A percentile compares a stretch with the other conserved stretches of the same genome.
Conservation (phyloP, 1,140 invertebrate species). For the Acromyrmex echinatior region DNA sequence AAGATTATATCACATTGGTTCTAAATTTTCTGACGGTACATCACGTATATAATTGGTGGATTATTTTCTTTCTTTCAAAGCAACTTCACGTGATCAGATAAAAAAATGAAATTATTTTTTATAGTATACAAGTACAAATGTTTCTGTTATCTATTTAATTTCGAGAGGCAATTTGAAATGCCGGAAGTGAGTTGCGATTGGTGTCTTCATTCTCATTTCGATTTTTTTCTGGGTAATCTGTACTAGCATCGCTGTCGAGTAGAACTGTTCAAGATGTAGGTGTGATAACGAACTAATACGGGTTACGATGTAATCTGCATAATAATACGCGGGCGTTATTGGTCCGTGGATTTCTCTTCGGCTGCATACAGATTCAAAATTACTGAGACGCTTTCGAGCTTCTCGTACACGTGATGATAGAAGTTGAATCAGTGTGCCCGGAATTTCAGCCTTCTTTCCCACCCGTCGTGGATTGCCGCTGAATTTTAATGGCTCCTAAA, state of each 20-base stretch:
- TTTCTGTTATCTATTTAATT: slow-evolving; percentile 42
- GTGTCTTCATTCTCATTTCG: slow-evolving; percentile 58
- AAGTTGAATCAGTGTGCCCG: slow-evolving; percentile 66
- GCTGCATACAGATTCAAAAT: slow-evolving; percentile 87
- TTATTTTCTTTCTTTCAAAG: background rate
- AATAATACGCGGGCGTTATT: slow-evolving; percentile 85
- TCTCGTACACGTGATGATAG: slow-evolving; percentile 54
- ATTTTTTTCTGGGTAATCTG: slow-evolving; percentile 64
- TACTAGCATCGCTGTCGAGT: slow-evolving; percentile 41
- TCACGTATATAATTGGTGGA: background rate
- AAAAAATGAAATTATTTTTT: slow-evolving; percentile 22
- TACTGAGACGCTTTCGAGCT: slow-evolving; percentile 77
- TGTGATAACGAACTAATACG: slow-evolving; percentile 86
- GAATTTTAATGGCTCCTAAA: slow-evolving; percentile 62
- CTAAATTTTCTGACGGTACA: background rate
- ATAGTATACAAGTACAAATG: background rate
- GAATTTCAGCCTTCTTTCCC: slow-evolving; percentile 51
- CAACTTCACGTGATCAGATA: background rate
- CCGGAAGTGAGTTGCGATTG: slow-evolving; percentile 30
- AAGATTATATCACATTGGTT: too few species aligned
- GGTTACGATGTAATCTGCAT: slow-evolving; percentile 86
- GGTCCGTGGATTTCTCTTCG: slow-evolving; percentile 84
- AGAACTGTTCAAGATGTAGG: slow-evolving; percentile 83
- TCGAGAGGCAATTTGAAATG: slow-evolving; percentile 47
- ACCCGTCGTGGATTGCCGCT: slow-evolving; percentile 51